Evolutionary conservation across 2,888 invertebrate genomes (phyloP).

Genomic region (Drosophila histrio): DNA sequence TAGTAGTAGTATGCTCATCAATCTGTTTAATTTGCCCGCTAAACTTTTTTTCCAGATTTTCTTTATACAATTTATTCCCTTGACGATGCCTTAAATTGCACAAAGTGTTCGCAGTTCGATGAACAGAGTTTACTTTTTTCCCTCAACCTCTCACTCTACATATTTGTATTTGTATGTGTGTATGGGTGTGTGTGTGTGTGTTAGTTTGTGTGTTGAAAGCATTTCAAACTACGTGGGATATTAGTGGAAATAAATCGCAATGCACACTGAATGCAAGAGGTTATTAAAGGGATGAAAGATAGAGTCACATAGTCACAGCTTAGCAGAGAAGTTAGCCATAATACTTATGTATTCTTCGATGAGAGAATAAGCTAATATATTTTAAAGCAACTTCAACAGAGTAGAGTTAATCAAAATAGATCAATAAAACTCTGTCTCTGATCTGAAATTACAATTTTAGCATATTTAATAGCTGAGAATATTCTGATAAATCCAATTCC

Average conservation of each 20-base stretch:
- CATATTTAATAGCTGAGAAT: neutral
- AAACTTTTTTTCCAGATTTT: constrained; percentile 44
- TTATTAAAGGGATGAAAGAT: neutral
- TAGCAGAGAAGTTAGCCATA: neutral
- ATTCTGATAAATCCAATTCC: too few relatives aligned
- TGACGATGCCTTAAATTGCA: constrained; percentile 66
- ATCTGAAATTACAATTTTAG: too few relatives aligned
- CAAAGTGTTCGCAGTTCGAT: constrained; percentile 58
- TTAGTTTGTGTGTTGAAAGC: constrained; percentile 25
- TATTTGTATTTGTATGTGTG: constrained; percentile 8
- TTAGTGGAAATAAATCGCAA: constrained; percentile 44
- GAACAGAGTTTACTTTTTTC: constrained; percentile 51
- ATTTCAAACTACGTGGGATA: constrained; percentile 48
- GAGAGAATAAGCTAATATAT: neutral
- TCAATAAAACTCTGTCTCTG: neutral
- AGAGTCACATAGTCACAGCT: neutral
- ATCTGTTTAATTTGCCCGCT: constrained; percentile 62
- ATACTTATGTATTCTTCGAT: neutral
- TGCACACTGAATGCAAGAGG: constrained; percentile 38
- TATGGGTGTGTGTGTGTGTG: constrained; percentile 18
- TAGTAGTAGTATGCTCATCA: constrained; percentile 55
- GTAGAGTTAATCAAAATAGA: neutral
- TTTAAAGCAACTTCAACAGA: neutral
- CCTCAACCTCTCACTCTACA: neutral
- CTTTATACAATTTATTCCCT: constrained; percentile 76